These are phyloP conservation scores for Aphelenchoides avenae DNA, from an alignment of 1,140 invertebrate species.

Conservation along the genomic window DNA sequence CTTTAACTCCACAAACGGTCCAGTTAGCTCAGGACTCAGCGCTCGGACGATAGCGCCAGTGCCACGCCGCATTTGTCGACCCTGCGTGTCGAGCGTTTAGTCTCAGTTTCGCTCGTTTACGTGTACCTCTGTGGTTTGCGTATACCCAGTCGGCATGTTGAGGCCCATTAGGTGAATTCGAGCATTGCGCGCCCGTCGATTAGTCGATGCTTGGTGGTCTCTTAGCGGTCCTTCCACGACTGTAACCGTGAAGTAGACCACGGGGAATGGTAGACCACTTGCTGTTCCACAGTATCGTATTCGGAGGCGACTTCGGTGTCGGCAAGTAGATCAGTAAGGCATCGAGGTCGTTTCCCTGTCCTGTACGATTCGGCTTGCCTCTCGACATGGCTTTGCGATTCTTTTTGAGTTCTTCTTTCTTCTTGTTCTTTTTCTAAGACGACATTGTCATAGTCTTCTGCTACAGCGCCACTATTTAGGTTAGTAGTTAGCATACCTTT, in stretches of 20 bases:
- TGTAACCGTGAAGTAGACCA: constrained; percentile 29
- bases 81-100: constrained; percentile 15
- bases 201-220: constrained; percentile 5
- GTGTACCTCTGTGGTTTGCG: constrained; percentile 30
- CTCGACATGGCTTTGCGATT: too few species aligned
- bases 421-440: too few species aligned
- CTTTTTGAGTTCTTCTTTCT: too few species aligned
- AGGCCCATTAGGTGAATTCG: constrained; percentile 30
- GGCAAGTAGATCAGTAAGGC: constrained; percentile 15
- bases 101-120: constrained; percentile 9
- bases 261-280: constrained; percentile 27
- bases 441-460: too few species aligned
- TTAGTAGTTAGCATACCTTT: too few species aligned
- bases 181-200: constrained; percentile 17
- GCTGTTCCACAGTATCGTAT: constrained; percentile 26
- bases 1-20: constrained; percentile 36
- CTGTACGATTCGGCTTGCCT: too few species aligned
- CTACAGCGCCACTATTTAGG: too few species aligned
- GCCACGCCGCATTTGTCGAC: constrained; percentile 2
- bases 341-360: constrained; percentile 20
- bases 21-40: constrained; percentile 21
- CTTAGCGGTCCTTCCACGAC: constrained; percentile 29
- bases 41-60: constrained; percentile 26
- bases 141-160: constrained; percentile 33
- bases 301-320: constrained; percentile 26